These are phyloP conservation scores for Ochlodes sylvanus DNA, from an alignment of 2,888 invertebrate species.

Conservation along the genomic window DNA sequence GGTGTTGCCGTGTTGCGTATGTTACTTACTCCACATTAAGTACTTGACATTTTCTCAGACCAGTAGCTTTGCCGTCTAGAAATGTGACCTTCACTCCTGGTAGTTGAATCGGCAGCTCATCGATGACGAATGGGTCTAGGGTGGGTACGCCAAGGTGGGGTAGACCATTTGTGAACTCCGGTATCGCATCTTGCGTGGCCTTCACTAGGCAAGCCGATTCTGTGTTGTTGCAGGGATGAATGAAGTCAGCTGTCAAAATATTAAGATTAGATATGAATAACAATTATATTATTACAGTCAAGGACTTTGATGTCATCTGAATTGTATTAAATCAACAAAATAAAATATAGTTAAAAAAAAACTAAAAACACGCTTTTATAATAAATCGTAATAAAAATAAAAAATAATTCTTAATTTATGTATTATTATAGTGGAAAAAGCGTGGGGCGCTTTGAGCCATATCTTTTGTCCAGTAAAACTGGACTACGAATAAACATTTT, in stretches of 20 bases:
- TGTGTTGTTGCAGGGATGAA: slow-evolving; percentile 75
- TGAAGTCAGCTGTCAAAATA: slow-evolving; percentile 70
- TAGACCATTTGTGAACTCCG: slow-evolving; percentile 72
- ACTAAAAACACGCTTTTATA: too few relatives aligned
- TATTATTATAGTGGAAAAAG: too few relatives aligned
- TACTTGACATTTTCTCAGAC: slow-evolving; percentile 74
- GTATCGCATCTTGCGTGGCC: slow-evolving; percentile 75
- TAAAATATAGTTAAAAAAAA: too few relatives aligned
- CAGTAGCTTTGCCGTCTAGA: slow-evolving; percentile 72
- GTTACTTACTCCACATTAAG: slow-evolving; percentile 79
- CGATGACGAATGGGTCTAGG: slow-evolving; percentile 74
- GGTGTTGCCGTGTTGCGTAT: too few relatives aligned
- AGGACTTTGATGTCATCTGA: too few relatives aligned
- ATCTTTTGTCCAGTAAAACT: too few relatives aligned
- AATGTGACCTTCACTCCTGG: slow-evolving; percentile 80
- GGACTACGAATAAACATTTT: too few relatives aligned
- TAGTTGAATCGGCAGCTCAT: slow-evolving; percentile 75
- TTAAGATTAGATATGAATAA: slow-evolving; percentile 3
- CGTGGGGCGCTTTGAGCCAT: too few relatives aligned
- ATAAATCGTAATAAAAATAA: too few relatives aligned
- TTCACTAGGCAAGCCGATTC: slow-evolving; percentile 69
- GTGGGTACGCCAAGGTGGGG: slow-evolving; percentile 72
- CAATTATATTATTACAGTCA: neutral
- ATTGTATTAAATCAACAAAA: too few relatives aligned
- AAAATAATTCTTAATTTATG: too few relatives aligned